phyloP scores from a whole-genome alignment of 2,113 vertebrate species.

The Oreotrochilus melanogaster region DNA sequence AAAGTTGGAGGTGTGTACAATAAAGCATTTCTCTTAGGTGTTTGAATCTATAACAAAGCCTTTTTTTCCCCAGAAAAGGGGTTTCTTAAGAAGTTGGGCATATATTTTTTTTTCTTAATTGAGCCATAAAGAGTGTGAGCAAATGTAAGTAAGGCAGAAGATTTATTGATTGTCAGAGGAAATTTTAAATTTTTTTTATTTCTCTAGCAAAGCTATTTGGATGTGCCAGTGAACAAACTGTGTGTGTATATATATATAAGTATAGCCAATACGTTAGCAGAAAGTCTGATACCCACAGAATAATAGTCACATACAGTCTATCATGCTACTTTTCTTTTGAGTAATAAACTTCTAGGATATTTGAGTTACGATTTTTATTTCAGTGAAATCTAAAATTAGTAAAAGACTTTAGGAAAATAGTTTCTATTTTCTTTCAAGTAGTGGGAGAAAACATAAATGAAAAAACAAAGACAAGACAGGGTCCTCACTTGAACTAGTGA shows the following conservation, averaged over 20 bases:
- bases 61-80: neutral
- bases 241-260: fast-evolving
- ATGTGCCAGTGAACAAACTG: neutral
- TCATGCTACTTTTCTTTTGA: neutral
- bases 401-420: neutral
- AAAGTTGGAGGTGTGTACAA: neutral
- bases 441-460: too few relatives aligned
- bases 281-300: fast-evolving
- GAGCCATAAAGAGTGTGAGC: fast-evolving
- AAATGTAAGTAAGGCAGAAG: fast-evolving
- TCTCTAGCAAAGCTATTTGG: neutral
- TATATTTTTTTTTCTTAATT: neutral
- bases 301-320: fast-evolving
- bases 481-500: neutral
- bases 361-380: neutral
- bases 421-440: fast-evolving
- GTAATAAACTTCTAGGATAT: neutral
- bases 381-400: neutral
- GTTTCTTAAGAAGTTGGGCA: fast-evolving
- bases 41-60: fast-evolving
- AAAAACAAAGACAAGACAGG: neutral
- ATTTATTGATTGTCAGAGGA: neutral
- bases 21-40: fast-evolving
- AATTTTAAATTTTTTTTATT: neutral
- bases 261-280: fast-evolving